Evolutionary conservation across 2,797 vertebrate species (phyloP).

Genomic region (Darevskia nairensis): DNA sequence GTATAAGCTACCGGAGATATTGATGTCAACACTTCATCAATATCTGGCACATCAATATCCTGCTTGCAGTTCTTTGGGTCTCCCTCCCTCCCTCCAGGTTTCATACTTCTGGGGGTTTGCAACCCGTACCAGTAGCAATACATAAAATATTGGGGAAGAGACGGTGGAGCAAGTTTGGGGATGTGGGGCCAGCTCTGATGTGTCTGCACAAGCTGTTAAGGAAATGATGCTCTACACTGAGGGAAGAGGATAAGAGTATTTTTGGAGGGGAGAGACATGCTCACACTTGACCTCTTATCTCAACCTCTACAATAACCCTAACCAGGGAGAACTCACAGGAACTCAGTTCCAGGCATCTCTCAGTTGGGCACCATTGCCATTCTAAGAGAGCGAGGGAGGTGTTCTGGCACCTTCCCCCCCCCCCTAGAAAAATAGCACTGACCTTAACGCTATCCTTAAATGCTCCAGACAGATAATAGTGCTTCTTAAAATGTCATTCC

Average conservation of each 20-base stretch:
- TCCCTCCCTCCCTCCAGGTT: neutral
- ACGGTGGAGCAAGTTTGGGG: neutral
- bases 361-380: no score
- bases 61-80: neutral
- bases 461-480: no score
- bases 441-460: no score
- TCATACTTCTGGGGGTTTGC: neutral
- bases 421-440: no score
- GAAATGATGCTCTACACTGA: no score
- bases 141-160: neutral
- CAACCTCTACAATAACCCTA: neutral
- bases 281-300: neutral
- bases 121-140: neutral
- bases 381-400: no score
- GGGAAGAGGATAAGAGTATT: no score
- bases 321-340: no score
- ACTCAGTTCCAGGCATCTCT: no score
- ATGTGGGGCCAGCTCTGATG: neutral
- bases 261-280: neutral
- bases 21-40: slow-evolving; percentile 30
- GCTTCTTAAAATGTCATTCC: neutral
- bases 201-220: no score
- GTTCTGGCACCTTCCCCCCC: no score
- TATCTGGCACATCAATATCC: neutral
- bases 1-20: neutral